Percentiles rank a stretch among this genome's conserved stretches.
These are phyloP conservation scores for Coreius guichenoti DNA, from an alignment of 2,797 vertebrate genomes.

Conservation along the genomic window DNA sequence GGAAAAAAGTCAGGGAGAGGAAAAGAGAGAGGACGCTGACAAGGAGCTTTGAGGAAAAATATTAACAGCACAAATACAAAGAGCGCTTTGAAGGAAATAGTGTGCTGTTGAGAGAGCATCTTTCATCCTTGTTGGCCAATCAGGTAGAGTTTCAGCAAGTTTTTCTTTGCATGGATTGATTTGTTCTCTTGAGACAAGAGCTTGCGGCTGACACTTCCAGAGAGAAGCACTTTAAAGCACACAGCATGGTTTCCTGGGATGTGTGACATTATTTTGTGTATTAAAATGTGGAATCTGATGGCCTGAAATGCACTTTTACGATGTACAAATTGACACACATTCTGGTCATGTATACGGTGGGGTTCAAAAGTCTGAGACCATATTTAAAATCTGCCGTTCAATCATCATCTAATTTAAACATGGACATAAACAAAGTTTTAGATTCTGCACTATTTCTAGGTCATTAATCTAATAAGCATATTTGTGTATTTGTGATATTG, in stretches of 20 bases:
- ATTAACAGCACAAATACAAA: constrained; percentile 73
- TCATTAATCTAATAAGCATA: background rate
- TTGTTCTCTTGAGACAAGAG: constrained; percentile 18
- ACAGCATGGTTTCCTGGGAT: background rate
- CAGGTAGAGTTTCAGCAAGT: constrained; percentile 83
- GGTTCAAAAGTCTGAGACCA: background rate
- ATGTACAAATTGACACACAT: background rate
- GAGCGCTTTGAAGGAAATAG: constrained; percentile 76
- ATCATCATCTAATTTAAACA: background rate
- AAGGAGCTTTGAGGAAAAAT: constrained; percentile 86
- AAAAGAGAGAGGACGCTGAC: constrained; percentile 78
- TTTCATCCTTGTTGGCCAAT: constrained; percentile 72
- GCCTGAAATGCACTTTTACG: constrained; percentile 1
- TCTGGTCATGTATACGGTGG: background rate
- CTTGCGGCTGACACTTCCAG: background rate
- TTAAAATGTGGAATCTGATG: background rate
- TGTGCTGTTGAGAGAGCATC: constrained; percentile 66
- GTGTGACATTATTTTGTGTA: background rate
- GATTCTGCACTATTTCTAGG: background rate
- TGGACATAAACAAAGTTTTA: background rate
- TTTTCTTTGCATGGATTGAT: constrained; percentile 38
- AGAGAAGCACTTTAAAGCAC: constrained; percentile 10
- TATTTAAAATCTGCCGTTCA: background rate
- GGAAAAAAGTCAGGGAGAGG: constrained; percentile 85
- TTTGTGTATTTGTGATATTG: constrained; percentile 5